phyloP scores from a whole-genome alignment of 37 sponge, comb jelly and placozoan species.

The Tethya wilhelma region DNA sequence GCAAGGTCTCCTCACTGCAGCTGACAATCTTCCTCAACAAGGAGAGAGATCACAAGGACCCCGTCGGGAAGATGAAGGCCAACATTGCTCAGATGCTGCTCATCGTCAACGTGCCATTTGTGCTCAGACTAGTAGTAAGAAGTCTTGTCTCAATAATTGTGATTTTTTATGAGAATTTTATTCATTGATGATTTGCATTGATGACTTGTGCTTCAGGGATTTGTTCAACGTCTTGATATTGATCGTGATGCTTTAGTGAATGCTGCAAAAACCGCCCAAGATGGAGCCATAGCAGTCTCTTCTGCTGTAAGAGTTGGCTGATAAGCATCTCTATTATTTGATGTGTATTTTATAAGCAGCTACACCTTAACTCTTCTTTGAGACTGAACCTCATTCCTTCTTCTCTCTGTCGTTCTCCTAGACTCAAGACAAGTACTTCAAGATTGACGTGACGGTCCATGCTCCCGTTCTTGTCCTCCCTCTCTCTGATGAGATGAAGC shows the following conservation, averaged over 20 bases:
- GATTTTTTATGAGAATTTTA: not conserved
- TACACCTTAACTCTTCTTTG: conserved; percentile 9
- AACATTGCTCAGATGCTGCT: conserved; percentile 49
- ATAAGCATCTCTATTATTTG: not conserved
- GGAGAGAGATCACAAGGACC: not conserved
- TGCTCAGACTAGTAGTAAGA: conserved; percentile 44
- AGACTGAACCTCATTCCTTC: not conserved
- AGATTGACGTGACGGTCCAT: conserved; percentile 42
- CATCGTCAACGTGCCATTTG: conserved; percentile 37
- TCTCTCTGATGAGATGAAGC: conserved; percentile 19
- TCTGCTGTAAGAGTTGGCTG: conserved; percentile 4
- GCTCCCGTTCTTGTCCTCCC: conserved; percentile 77
- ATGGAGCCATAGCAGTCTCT: conserved; percentile 51
- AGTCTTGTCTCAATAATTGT: not conserved
- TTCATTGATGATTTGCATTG: not conserved
- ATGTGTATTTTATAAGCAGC: too few relatives aligned
- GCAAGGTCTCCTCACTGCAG: conserved; percentile 34
- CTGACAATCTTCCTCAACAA: conserved; percentile 19
- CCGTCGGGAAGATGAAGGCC: conserved; percentile 34
- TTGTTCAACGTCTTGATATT: conserved; percentile 43
- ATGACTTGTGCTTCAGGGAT: conserved; percentile 23
- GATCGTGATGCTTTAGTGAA: conserved; percentile 21
- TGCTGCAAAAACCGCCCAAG: conserved; percentile 57
- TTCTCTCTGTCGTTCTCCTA: conserved; percentile 2
- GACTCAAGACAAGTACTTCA: conserved; percentile 46